Evolutionary conservation across 2,797 vertebrate species (phyloP).

Genomic region (Lithobates sylvaticus): DNA sequence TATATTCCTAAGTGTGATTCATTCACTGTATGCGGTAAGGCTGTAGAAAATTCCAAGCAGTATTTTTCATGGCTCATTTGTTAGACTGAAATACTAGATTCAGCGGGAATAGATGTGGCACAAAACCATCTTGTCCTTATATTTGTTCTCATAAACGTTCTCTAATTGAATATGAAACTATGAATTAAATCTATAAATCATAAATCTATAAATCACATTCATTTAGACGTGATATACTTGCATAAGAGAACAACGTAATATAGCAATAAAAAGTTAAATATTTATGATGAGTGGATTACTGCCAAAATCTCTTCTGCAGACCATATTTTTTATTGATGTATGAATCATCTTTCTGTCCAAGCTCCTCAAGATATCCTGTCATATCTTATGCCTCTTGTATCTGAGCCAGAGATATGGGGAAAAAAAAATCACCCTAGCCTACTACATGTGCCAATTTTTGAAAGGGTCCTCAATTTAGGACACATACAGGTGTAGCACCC

Average conservation of each 20-base stretch:
- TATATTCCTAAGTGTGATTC: background rate
- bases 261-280: background rate
- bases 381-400: background rate
- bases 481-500: no score
- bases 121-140: constrained; percentile 3
- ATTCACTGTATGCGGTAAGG: background rate
- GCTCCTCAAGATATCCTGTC: background rate
- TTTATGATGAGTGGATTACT: background rate
- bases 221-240: background rate
- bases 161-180: constrained; percentile 17
- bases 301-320: background rate
- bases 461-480: background rate
- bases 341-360: background rate
- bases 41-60: background rate
- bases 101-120: background rate
- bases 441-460: no score
- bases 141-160: constrained; percentile 8
- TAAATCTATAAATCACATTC: constrained; percentile 10
- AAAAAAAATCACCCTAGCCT: background rate
- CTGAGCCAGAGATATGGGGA: background rate
- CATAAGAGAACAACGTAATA: background rate
- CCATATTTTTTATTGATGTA: background rate
- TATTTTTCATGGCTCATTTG: constrained; percentile 5
- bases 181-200: background rate
- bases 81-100: background rate